Percentiles rank a stretch among this genome's conserved stretches.
phyloP scores from a whole-genome alignment of 2,113 vertebrate species.

The Ceyx margarethae region DNA sequence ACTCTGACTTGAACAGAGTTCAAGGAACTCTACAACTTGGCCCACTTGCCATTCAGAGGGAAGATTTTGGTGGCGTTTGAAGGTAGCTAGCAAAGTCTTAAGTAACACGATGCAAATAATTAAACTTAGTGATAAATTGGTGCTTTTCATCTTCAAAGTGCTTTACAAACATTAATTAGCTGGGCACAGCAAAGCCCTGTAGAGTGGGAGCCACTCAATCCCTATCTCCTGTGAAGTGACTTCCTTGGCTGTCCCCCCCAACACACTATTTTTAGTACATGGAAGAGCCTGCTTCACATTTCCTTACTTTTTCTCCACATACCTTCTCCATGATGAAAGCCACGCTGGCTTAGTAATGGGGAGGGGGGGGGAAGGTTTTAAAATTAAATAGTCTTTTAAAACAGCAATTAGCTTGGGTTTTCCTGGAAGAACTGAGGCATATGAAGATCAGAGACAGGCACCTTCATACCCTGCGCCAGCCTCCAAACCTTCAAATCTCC shows the following conservation, averaged over 20 bases:
- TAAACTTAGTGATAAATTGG: not conserved
- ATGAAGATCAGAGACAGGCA: conserved; percentile 70
- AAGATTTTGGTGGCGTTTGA: not conserved
- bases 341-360: not conserved
- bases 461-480: not conserved
- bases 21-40: not conserved
- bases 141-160: conserved; percentile 49
- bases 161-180: conserved; percentile 38
- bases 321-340: not conserved
- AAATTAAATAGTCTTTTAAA: conserved; percentile 59
- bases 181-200: not conserved
- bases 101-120: conserved; percentile 41
- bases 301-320: not conserved
- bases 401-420: conserved; percentile 61
- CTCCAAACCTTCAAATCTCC: conserved; percentile 70
- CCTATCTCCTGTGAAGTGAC: not conserved
- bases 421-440: conserved; percentile 62
- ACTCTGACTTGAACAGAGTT: not conserved
- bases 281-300: not conserved
- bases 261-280: not conserved
- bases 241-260: not conserved
- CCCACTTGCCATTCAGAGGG: not conserved
- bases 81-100: conserved; percentile 1
- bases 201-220: not conserved
- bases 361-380: not conserved